Percentiles rank a stretch among this genome's conserved stretches.
Conservation (phyloP, 2,888 invertebrate genomes). For the Caenorhabditis panamensis region DNA sequence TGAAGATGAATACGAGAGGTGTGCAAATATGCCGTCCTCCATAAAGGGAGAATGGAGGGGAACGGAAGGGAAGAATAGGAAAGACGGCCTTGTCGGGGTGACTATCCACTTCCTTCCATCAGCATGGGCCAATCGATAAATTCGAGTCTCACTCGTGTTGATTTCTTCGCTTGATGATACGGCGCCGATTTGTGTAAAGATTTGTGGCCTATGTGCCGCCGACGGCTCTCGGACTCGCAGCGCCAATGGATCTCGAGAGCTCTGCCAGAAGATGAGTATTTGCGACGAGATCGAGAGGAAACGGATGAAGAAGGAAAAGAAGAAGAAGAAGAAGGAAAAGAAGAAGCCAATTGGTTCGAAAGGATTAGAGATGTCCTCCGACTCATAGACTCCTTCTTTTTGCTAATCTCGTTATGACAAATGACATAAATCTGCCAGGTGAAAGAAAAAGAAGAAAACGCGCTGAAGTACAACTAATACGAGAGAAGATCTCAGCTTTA, state of each 20-base stretch:
- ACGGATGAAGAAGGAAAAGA: conserved; percentile 29
- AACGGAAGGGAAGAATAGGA: conserved; percentile 4
- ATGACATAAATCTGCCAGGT: conserved; percentile 30
- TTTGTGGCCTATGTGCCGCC: conserved; percentile 36
- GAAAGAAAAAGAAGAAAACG: conserved; percentile 10
- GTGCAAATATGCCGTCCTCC: conserved; percentile 53
- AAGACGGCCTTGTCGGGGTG: not conserved
- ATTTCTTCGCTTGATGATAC: conserved; percentile 49
- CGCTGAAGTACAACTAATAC: not conserved
- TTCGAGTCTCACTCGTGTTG: conserved; percentile 26
- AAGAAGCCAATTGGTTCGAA: conserved; percentile 54
- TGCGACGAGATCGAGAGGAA: conserved; percentile 18
- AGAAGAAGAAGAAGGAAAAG: conserved; percentile 26
- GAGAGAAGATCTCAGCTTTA: not conserved
- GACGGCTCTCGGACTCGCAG: conserved; percentile 7
- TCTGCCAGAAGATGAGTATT: conserved; percentile 41
- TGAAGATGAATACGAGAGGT: conserved; percentile 29
- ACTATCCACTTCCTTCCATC: conserved; percentile 2
- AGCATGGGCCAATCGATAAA: conserved; percentile 26
- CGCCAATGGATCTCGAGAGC: conserved; percentile 38
- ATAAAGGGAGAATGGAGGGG: conserved; percentile 23
- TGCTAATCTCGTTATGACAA: conserved; percentile 56
- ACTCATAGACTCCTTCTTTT: conserved; percentile 18
- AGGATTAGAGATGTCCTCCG: conserved; percentile 49
- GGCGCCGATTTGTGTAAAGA: conserved; percentile 50